These are phyloP conservation scores for Achatina immaculata DNA, from an alignment of 1,140 invertebrate species.

Conservation along the genomic window DNA sequence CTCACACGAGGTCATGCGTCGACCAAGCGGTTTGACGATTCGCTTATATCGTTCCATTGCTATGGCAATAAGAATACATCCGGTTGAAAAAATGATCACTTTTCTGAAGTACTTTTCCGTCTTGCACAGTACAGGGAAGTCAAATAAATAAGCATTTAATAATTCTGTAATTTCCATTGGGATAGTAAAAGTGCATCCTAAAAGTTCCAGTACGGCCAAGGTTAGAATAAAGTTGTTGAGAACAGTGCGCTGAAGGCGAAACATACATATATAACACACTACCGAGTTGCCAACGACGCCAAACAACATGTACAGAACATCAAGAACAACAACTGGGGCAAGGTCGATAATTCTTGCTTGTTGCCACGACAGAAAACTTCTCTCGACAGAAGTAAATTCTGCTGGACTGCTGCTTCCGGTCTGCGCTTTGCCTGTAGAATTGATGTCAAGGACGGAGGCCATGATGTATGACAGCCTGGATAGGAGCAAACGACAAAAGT, in stretches of 20 bases:
- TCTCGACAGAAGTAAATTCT: background rate
- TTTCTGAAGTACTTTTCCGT: conserved; percentile 44
- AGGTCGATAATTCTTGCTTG: conserved; percentile 13
- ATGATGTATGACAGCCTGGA: background rate
- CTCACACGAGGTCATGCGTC: conserved; percentile 41
- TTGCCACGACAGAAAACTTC: background rate
- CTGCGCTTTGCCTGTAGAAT: background rate
- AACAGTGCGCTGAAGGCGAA: conserved; percentile 36
- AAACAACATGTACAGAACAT: conserved; percentile 42
- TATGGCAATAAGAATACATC: conserved; percentile 49
- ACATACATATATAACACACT: conserved; percentile 48
- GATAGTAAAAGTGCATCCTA: conserved; percentile 45
- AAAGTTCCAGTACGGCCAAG: conserved; percentile 45
- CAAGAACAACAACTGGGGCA: conserved; percentile 41
- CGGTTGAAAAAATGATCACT: conserved; percentile 40
- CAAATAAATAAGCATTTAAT: conserved; percentile 29
- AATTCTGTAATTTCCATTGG: conserved; percentile 52
- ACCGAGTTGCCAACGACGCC: conserved; percentile 50
- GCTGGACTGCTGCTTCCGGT: background rate
- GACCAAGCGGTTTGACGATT: conserved; percentile 44
- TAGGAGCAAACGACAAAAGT: background rate
- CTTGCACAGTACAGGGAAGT: conserved; percentile 44
- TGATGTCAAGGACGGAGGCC: background rate
- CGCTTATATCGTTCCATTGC: conserved; percentile 48
- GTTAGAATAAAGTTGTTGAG: conserved; percentile 48